Evolutionary conservation across 2,797 vertebrate species (phyloP).

Genomic region (Eremophila alpestris): DNA sequence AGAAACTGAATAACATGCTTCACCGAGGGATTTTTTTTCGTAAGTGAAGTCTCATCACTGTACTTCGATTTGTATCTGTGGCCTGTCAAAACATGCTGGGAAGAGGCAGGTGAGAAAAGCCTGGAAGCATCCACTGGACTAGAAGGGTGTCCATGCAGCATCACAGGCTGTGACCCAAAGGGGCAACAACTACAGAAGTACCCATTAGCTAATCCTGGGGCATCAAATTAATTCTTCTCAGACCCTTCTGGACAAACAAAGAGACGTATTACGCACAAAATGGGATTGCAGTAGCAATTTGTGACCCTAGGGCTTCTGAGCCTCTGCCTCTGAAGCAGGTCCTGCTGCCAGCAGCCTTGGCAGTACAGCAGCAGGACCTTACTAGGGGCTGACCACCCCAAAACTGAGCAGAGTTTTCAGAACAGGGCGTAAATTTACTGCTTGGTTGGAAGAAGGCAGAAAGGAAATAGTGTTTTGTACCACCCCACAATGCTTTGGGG

Average conservation of each 20-base stretch:
- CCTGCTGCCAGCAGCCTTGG: not conserved
- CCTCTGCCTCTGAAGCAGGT: not conserved
- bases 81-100: not conserved
- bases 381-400: not conserved
- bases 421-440: fast-evolving
- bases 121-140: not conserved
- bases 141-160: not conserved
- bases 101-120: not conserved
- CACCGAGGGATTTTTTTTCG: not conserved
- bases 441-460: not conserved
- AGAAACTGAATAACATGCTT: not conserved
- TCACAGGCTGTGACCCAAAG: not conserved
- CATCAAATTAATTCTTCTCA: not conserved
- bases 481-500: fast-evolving
- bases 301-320: not conserved
- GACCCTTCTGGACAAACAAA: not conserved
- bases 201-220: not conserved
- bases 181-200: too few relatives aligned
- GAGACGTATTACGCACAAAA: not conserved
- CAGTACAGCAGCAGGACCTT: not conserved
- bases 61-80: not conserved
- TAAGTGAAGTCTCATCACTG: not conserved
- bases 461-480: not conserved
- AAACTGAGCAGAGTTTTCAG: not conserved
- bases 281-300: not conserved